phyloP scores from a whole-genome alignment of 1,140 invertebrate species.

The Idris sp. region DNA sequence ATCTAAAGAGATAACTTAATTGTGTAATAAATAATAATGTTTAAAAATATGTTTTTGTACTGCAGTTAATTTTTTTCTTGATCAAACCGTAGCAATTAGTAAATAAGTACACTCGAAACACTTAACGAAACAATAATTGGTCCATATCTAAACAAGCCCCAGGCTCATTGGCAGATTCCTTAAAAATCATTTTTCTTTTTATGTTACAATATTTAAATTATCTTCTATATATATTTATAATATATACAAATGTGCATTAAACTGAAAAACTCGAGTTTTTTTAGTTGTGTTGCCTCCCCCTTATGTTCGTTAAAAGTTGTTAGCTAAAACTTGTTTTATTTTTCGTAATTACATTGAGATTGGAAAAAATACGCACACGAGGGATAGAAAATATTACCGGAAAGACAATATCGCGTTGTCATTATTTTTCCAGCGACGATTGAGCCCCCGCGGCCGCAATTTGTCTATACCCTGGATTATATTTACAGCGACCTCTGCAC shows the following conservation, averaged over 20 bases:
- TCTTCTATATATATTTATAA: constrained; percentile 55
- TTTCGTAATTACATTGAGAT: constrained; percentile 56
- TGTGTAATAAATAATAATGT: no score
- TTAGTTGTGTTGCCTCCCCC: no score
- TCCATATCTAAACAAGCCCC: constrained; percentile 64
- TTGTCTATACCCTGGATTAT: constrained; percentile 72
- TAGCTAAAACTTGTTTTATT: constrained; percentile 22
- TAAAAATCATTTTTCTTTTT: constrained; percentile 19
- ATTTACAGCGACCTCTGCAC: constrained; percentile 68
- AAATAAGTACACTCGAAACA: constrained; percentile 64
- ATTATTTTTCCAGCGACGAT: constrained; percentile 22
- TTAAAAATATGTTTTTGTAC: no score
- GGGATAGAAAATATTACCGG: constrained; percentile 32
- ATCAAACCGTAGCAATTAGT: constrained; percentile 37
- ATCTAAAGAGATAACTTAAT: no score
- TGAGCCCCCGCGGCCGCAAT: constrained; percentile 57
- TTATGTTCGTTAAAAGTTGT: constrained; percentile 36
- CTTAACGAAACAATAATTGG: constrained; percentile 57
- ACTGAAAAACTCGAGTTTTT: constrained; percentile 65
- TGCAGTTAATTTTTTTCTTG: constrained; percentile 4
- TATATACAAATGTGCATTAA: constrained; percentile 75
- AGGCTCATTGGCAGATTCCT: constrained; percentile 59
- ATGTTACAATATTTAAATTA: constrained; percentile 77
- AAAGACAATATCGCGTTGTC: neutral
- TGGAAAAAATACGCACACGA: constrained; percentile 38